Conservation (phyloP, 2,113 vertebrate species). For the Leucosticte australis region DNA sequence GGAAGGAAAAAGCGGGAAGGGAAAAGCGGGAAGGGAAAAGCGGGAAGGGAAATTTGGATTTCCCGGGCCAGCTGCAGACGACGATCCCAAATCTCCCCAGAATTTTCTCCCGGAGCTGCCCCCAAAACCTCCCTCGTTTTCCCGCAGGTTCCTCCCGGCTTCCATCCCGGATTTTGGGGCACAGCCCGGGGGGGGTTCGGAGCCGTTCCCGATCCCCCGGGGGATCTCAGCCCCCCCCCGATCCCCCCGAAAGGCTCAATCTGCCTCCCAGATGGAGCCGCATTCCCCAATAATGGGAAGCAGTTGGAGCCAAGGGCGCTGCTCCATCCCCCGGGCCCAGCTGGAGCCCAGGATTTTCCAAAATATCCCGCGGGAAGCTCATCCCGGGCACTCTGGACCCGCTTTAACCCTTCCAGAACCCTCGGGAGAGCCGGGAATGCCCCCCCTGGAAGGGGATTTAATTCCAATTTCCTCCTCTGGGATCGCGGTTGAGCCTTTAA, state of each 20-base stretch:
- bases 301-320: neutral
- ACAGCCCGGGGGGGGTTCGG: no score
- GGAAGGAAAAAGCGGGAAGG: neutral
- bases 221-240: neutral
- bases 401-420: neutral
- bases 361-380: neutral
- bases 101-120: neutral
- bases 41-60: neutral
- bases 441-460: neutral
- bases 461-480: neutral
- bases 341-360: neutral
- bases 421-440: neutral
- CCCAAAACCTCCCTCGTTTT: accelerated
- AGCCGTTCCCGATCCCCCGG: neutral
- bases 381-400: neutral
- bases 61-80: neutral
- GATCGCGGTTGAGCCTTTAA: neutral
- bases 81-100: neutral
- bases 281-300: slow-evolving; percentile 59
- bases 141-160: accelerated
- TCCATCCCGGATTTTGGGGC: neutral
- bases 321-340: neutral
- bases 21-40: no score
- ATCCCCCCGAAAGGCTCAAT: neutral
- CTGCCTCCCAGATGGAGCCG: slow-evolving; percentile 34